Evolutionary conservation across 2,113 vertebrate genomes (phyloP), one percentile per base, ranked within the genome.

Genomic region (Dipodomys merriami): DNA sequence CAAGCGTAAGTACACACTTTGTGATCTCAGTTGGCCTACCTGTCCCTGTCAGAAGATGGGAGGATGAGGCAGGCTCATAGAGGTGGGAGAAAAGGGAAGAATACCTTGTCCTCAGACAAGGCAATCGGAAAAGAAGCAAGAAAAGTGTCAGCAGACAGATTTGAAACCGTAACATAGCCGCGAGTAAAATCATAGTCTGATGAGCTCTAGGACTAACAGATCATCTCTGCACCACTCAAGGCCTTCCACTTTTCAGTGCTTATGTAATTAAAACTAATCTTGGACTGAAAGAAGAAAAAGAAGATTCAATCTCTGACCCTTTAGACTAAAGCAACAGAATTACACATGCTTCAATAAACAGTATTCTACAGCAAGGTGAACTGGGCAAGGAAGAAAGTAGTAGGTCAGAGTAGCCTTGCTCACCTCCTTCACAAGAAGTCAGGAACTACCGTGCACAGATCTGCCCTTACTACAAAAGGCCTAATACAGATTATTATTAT

Each of bases 271-370:
- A 79, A 57, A n/a, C 53, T 19, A 86, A 13, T 62, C 72, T 53
- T 49, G 30, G 53, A 33, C 69, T 86, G n/a, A 92, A 35, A 88
- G 30, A 64, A 84, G 49, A 62, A 67, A 67, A 64, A 53, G 12
- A 44, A 84, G 49, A 76, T 22, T 72, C 88, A 8, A 39, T n/a
- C 88, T 80, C 82, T 95, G 30, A 3, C 23, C 49, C 81, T 94
- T 88, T 29, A 53, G 60, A 79, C 3, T 60, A 23, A 96, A 67
- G 35, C 22, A 57, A 86, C 7, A 65, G 33, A 69, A 65, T 25
- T 80, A 35, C 20, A 80, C 46, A 25, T 77, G 19, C 49, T 68
- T 90, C 57, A 83, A 33, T 57, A 83, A 90, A 62, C 64, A 73
- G 5, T 19, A 3, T 35, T 79, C 13, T 71, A 44, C 22, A 84